phyloP scores from a whole-genome alignment of 2,888 invertebrate genomes.

The Andrena chrysosceles region DNA sequence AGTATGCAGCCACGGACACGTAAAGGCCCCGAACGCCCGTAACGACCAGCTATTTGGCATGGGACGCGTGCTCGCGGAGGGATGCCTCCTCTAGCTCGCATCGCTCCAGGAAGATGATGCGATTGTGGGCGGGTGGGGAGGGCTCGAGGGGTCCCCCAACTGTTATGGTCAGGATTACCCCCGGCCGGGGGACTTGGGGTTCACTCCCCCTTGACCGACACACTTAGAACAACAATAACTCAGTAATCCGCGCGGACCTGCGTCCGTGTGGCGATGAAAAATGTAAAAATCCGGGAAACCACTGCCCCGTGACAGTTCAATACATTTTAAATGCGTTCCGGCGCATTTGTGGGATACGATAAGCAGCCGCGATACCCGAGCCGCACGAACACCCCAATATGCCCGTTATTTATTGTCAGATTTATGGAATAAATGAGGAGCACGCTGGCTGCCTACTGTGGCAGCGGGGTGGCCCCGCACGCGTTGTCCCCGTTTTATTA shows the following conservation, averaged over 20 bases:
- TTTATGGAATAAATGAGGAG: slow-evolving; percentile 84
- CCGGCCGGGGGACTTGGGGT: slow-evolving; percentile 52
- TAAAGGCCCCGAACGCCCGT: slow-evolving; percentile 30
- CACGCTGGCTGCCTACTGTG: slow-evolving; percentile 28
- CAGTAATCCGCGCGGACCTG: slow-evolving; percentile 79
- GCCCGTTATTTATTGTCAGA: slow-evolving; percentile 84
- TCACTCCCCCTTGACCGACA: slow-evolving; percentile 72
- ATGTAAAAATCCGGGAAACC: slow-evolving; percentile 83
- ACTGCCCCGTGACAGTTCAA: slow-evolving; percentile 83
- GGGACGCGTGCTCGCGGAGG: slow-evolving; percentile 36
- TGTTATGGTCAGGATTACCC: slow-evolving; percentile 72
- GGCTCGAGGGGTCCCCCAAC: slow-evolving; percentile 33
- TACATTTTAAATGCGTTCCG: slow-evolving; percentile 85
- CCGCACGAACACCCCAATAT: slow-evolving; percentile 74
- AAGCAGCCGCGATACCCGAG: slow-evolving; percentile 70
- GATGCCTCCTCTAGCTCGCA: slow-evolving; percentile 22
- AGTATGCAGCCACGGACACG: slow-evolving; percentile 27
- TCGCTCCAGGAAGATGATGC: slow-evolving; percentile 4
- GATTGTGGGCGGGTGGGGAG: neutral
- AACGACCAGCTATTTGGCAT: slow-evolving; percentile 49
- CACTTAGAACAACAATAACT: slow-evolving; percentile 79
- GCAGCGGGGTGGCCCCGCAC: slow-evolving; percentile 36
- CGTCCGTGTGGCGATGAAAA: slow-evolving; percentile 80
- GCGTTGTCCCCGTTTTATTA: slow-evolving; percentile 71
- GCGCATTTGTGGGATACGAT: slow-evolving; percentile 82